Conservation (phyloP, 2,113 vertebrate genomes). For the Vidua macroura region DNA sequence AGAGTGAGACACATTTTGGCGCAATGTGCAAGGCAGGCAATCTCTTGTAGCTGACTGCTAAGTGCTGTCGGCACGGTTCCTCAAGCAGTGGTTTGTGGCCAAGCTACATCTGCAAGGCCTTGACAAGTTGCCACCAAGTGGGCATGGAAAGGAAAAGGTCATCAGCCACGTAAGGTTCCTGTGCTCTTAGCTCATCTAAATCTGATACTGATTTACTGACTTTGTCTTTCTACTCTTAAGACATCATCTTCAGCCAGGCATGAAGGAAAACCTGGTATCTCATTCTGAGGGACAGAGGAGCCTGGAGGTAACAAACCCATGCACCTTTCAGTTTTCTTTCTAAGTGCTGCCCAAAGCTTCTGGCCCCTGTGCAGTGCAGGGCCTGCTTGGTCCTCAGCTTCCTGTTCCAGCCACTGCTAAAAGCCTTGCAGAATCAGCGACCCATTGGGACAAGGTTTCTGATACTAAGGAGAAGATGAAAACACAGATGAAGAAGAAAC, state of each 20-base stretch:
- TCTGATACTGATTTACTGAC: background rate
- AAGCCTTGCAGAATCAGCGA: accelerated
- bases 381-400: background rate
- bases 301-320: background rate
- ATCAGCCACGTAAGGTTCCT: background rate
- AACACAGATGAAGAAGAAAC: background rate
- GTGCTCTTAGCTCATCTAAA: background rate
- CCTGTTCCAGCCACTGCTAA: background rate
- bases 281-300: background rate
- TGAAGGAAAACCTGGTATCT: background rate
- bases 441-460: background rate
- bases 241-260: background rate
- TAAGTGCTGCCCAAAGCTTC: background rate
- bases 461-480: background rate
- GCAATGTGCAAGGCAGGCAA: background rate
- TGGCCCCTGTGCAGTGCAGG: background rate
- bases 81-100: background rate
- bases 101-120: background rate
- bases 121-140: background rate
- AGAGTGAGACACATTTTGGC: background rate
- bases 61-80: background rate
- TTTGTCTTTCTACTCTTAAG: background rate
- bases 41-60: background rate
- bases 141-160: background rate
- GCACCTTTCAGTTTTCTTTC: background rate